Conservation (phyloP, 2,113 vertebrate genomes). For the Turnix velox region DNA sequence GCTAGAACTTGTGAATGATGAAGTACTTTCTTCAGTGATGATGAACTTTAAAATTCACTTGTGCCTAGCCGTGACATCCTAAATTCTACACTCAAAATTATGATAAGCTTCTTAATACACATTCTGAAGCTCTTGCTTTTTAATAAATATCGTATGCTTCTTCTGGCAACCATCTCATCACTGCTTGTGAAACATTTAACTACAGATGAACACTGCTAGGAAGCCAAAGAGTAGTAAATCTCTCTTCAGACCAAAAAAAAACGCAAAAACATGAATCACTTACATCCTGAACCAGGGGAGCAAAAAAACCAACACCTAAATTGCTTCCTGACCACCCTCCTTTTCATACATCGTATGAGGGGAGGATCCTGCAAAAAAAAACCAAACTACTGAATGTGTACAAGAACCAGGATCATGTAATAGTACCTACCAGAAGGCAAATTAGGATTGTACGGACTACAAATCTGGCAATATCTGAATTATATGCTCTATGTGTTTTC, state of each 20-base stretch:
- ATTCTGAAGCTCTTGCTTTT: neutral
- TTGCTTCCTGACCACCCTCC: neutral
- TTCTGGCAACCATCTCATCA: neutral
- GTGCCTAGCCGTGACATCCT: neutral
- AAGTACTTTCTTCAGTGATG: neutral
- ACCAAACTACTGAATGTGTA: neutral
- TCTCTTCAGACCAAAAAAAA: neutral
- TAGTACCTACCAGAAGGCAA: neutral
- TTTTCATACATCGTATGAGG: neutral
- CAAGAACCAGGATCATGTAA: neutral
- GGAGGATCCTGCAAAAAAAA: neutral
- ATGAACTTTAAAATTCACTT: neutral
- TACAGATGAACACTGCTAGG: neutral
- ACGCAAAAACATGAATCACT: neutral
- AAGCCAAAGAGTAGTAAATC: neutral
- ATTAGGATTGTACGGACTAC: neutral
- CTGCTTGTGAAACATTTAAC: neutral
- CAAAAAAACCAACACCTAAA: neutral
- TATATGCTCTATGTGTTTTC: neutral
- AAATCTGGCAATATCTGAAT: neutral
- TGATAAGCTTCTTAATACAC: neutral
- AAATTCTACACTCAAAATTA: neutral
- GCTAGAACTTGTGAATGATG: neutral
- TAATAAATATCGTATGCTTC: neutral
- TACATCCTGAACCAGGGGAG: neutral